These are phyloP conservation scores for Globicephala melas DNA, from an alignment of 2,113 vertebrate genomes.

Conservation along the genomic window DNA sequence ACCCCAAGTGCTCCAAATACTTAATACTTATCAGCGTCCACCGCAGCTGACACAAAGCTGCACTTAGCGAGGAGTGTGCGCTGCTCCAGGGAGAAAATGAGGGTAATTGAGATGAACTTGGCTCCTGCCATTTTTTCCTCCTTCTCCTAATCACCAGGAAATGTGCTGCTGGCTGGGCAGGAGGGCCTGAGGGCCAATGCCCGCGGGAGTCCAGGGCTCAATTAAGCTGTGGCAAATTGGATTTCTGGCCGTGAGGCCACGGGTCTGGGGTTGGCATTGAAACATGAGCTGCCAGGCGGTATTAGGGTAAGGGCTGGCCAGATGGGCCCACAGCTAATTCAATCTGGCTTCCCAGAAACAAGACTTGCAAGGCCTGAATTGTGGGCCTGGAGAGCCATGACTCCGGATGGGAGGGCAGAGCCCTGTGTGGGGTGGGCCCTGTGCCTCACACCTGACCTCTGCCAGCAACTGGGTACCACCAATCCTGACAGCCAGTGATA, in stretches of 20 bases:
- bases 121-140: slow-evolving; percentile 41
- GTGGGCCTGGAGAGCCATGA: not conserved
- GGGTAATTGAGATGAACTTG: slow-evolving; percentile 71
- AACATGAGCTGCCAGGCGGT: slow-evolving; percentile 66
- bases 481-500: not conserved
- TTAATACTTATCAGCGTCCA: not conserved
- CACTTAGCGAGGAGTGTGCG: not conserved
- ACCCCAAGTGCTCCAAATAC: not conserved
- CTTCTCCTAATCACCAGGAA: slow-evolving; percentile 68
- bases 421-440: not conserved
- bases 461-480: not conserved
- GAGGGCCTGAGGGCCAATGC: slow-evolving; percentile 49
- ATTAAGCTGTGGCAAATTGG: slow-evolving; percentile 72
- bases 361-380: not conserved
- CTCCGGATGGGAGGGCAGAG: not conserved
- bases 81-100: slow-evolving; percentile 37
- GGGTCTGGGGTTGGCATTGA: slow-evolving; percentile 55
- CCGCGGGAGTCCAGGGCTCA: slow-evolving; percentile 61
- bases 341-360: slow-evolving; percentile 69
- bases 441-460: not conserved
- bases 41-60: not conserved
- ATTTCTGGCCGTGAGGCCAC: slow-evolving; percentile 68
- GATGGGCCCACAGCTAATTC: slow-evolving; percentile 69
- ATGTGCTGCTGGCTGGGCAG: slow-evolving; percentile 45
- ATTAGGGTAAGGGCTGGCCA: slow-evolving; percentile 66